These are phyloP conservation scores for Diplogasteroides magnus DNA, from an alignment of 1,140 invertebrate species.

Conservation along the genomic window DNA sequence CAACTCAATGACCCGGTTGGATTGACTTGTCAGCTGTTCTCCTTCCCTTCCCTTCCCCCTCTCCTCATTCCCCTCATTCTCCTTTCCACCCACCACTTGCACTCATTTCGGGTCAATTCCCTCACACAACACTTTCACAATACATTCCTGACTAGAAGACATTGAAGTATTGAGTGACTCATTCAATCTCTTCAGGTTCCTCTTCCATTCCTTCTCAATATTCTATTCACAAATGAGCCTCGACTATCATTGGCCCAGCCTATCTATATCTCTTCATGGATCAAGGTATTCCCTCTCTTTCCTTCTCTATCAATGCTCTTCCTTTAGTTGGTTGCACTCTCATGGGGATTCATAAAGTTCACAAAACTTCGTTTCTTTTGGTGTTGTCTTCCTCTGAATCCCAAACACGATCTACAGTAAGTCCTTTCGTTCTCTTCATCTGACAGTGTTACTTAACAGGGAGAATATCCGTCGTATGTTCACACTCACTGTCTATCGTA, in stretches of 20 bases:
- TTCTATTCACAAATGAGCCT: slow-evolving; percentile 53
- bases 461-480: slow-evolving; percentile 54
- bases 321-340: slow-evolving; percentile 52
- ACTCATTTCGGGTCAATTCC: too few species aligned
- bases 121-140: too few species aligned
- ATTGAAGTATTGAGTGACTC: too few species aligned
- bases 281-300: slow-evolving; percentile 11
- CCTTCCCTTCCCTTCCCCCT: too few species aligned
- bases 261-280: slow-evolving; percentile 30
- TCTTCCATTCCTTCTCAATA: slow-evolving; percentile 42
- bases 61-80: too few species aligned
- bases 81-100: too few species aligned
- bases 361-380: slow-evolving; percentile 54
- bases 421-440: not conserved
- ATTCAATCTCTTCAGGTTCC: slow-evolving; percentile 43
- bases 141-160: too few species aligned
- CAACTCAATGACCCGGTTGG: not conserved
- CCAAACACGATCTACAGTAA: slow-evolving; percentile 44
- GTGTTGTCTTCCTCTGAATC: slow-evolving; percentile 51
- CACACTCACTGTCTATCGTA: slow-evolving; percentile 46
- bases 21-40: too few species aligned
- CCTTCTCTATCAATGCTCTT: slow-evolving; percentile 1
- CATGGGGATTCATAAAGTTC: slow-evolving; percentile 54
- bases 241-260: slow-evolving; percentile 43
- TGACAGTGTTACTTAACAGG: too few species aligned